Conservation (phyloP, 2,113 vertebrate genomes). For the Ibidorhyncha struthersii region DNA sequence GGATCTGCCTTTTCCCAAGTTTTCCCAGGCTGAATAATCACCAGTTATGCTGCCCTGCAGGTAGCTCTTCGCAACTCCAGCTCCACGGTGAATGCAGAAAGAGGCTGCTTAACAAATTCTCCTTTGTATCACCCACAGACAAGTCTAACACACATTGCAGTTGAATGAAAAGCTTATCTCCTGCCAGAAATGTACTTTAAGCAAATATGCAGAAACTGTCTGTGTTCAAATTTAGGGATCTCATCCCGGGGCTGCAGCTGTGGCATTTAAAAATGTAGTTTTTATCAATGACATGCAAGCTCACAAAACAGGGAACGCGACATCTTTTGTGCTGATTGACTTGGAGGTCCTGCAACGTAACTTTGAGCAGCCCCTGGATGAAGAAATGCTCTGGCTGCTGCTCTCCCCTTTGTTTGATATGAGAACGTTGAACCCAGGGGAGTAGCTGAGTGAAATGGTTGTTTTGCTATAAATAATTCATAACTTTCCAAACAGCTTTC, state of each 20-base stretch:
- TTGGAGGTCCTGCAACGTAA: neutral
- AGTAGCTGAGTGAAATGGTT: neutral
- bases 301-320: neutral
- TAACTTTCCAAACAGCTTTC: conserved; percentile 11
- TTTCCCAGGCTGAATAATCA: neutral
- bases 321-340: neutral
- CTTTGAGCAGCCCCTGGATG: neutral
- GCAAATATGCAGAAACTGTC: neutral
- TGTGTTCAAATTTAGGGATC: neutral
- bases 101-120: neutral
- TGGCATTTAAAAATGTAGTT: neutral
- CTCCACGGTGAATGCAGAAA: neutral
- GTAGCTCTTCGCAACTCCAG: neutral
- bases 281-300: neutral
- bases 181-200: neutral
- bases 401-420: neutral
- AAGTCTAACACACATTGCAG: neutral
- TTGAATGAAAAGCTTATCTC: neutral
- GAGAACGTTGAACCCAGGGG: neutral
- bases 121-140: neutral
- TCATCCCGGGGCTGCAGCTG: neutral
- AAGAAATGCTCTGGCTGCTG: neutral
- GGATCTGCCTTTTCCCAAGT: neutral
- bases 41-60: neutral
- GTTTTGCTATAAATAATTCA: conserved; percentile 43